Evolutionary conservation across 2,113 vertebrate genomes (phyloP).

Genomic region (Rhineura floridana): DNA sequence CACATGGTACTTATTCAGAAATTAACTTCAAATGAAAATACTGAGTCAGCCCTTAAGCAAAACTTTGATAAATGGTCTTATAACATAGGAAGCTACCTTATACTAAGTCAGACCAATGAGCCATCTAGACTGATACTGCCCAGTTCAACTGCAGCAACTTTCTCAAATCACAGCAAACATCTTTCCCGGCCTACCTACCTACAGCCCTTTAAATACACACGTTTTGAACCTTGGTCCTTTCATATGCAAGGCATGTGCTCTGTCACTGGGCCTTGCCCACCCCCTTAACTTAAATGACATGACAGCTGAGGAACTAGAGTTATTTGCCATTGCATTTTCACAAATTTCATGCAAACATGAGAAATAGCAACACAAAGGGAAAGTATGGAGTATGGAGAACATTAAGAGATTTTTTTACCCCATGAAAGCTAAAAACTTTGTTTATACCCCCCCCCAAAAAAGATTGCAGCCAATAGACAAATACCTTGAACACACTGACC

Average conservation of each 20-base stretch:
- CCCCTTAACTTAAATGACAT: not conserved
- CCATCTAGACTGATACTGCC: not conserved
- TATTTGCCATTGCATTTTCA: not conserved
- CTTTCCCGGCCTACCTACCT: not conserved
- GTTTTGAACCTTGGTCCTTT: too few species aligned
- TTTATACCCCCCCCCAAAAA: not conserved
- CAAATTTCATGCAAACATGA: not conserved
- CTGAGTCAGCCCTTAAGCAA: not conserved
- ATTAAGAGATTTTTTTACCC: not conserved
- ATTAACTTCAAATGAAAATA: slow-evolving; percentile 9
- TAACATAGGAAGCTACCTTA: not conserved
- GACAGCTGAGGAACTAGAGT: not conserved
- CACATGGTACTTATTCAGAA: not conserved
- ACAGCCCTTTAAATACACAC: not conserved
- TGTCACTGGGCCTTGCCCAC: not conserved
- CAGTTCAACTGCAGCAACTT: not conserved
- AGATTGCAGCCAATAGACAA: too few species aligned
- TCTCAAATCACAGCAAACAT: not conserved
- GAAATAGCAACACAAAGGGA: not conserved
- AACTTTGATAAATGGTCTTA: not conserved
- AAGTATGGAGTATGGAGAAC: not conserved
- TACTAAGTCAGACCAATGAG: not conserved
- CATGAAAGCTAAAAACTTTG: not conserved
- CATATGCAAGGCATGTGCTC: too few species aligned
- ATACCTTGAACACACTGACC: too few species aligned